Conservation (phyloP, 2,888 invertebrate genomes). For the Atrina japonica region DNA sequence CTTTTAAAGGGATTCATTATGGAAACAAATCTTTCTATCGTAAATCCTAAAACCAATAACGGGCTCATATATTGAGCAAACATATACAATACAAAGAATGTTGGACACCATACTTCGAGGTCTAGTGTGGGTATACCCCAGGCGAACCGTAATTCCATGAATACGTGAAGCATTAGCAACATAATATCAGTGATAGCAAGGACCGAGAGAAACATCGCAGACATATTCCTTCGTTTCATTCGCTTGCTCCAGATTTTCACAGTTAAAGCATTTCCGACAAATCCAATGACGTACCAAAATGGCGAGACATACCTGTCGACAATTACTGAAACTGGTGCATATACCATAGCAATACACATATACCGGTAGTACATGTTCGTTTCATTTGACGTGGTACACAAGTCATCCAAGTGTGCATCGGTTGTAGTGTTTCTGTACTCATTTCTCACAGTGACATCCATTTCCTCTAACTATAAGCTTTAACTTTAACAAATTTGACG, state of each 20-base stretch:
- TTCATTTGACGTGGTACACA: background rate
- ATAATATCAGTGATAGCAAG: slow-evolving; percentile 74
- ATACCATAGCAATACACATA: slow-evolving; percentile 23
- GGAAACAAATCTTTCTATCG: slow-evolving; percentile 76
- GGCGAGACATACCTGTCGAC: slow-evolving; percentile 74
- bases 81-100: slow-evolving; percentile 73
- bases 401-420: too few relatives aligned
- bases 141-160: slow-evolving; percentile 75
- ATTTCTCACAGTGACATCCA: too few relatives aligned
- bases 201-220: slow-evolving; percentile 76
- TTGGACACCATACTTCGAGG: slow-evolving; percentile 70
- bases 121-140: slow-evolving; percentile 70
- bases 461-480: too few relatives aligned
- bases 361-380: slow-evolving; percentile 21
- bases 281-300: slow-evolving; percentile 75
- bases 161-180: slow-evolving; percentile 71
- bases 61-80: slow-evolving; percentile 76
- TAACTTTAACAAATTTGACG: too few relatives aligned
- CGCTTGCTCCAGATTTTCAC: slow-evolving; percentile 73
- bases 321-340: slow-evolving; percentile 53
- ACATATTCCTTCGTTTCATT: slow-evolving; percentile 75
- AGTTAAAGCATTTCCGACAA: slow-evolving; percentile 75
- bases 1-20: slow-evolving; percentile 73
- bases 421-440: too few relatives aligned
- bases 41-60: slow-evolving; percentile 77